Evolutionary conservation across 2,797 vertebrate genomes (phyloP).

Genomic region (Benthosema pterotum): DNA sequence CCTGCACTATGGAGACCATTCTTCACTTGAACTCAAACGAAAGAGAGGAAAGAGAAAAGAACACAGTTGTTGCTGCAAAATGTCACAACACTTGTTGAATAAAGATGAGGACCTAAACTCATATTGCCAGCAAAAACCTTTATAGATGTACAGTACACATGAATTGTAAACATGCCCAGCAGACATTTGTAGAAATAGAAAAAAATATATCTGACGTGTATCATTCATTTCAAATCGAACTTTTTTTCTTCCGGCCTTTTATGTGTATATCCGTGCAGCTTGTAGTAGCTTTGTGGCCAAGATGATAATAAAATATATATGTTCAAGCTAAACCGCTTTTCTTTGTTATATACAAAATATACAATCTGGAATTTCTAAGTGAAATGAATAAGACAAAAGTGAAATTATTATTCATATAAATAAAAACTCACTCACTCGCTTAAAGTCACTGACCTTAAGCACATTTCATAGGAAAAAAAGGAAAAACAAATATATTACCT

Average conservation of each 20-base stretch:
- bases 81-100: conserved; percentile 1
- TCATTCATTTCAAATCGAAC: conserved; percentile 33
- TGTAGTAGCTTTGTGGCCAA: conserved; percentile 10
- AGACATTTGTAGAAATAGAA: conserved; percentile 59
- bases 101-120: conserved; percentile 12
- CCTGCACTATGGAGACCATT: conserved; percentile 80
- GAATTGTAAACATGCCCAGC: conserved; percentile 50
- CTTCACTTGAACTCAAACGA: conserved; percentile 70
- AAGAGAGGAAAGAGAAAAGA: conserved; percentile 62
- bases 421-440: conserved; percentile 26
- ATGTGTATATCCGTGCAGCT: conserved; percentile 15
- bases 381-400: conserved; percentile 14
- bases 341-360: conserved; percentile 35
- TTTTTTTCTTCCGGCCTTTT: conserved; percentile 19
- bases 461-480: neutral
- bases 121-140: conserved; percentile 9
- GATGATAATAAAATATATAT: conserved; percentile 49
- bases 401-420: conserved; percentile 45
- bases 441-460: conserved; percentile 17
- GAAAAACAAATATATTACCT: conserved; percentile 17
- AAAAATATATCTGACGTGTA: conserved; percentile 2
- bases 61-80: conserved; percentile 16
- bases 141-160: conserved; percentile 3
- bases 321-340: conserved; percentile 36
- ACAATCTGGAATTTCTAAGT: conserved; percentile 28